phyloP scores from a whole-genome alignment of 2,888 invertebrate genomes.

The Ischnus inquisitorius region DNA sequence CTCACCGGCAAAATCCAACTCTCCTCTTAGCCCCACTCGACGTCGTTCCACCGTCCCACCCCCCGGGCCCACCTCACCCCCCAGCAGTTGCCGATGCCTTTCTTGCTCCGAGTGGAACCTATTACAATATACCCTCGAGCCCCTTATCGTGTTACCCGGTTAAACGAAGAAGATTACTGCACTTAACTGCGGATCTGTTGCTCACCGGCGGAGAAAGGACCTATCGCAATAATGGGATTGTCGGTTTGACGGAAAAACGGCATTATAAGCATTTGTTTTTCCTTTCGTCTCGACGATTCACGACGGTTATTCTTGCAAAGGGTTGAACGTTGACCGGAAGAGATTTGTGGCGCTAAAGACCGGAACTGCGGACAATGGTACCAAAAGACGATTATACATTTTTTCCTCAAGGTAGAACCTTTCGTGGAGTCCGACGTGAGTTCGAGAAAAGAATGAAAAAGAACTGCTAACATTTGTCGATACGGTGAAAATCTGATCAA shows the following conservation, averaged over 20 bases:
- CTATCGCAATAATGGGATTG: not conserved
- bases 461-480: too few species aligned
- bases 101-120: not conserved
- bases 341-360: too few species aligned
- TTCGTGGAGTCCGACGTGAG: too few species aligned
- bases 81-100: not conserved
- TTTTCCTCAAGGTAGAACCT: too few species aligned
- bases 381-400: too few species aligned
- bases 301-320: too few species aligned
- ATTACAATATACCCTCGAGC: constrained; percentile 1
- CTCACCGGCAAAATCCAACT: constrained; percentile 31
- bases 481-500: too few species aligned
- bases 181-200: constrained; percentile 9
- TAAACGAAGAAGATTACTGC: not conserved
- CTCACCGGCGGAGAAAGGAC: not conserved
- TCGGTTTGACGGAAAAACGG: not conserved
- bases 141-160: not conserved
- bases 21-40: not conserved
- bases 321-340: too few species aligned
- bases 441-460: too few species aligned
- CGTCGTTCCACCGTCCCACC: not conserved
- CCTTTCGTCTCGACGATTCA: too few species aligned
- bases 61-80: too few species aligned
- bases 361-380: not conserved
- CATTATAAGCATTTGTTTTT: not conserved